Evolutionary conservation across 2,797 vertebrate species (phyloP).

Genomic region (Micrastur ruficollis): DNA sequence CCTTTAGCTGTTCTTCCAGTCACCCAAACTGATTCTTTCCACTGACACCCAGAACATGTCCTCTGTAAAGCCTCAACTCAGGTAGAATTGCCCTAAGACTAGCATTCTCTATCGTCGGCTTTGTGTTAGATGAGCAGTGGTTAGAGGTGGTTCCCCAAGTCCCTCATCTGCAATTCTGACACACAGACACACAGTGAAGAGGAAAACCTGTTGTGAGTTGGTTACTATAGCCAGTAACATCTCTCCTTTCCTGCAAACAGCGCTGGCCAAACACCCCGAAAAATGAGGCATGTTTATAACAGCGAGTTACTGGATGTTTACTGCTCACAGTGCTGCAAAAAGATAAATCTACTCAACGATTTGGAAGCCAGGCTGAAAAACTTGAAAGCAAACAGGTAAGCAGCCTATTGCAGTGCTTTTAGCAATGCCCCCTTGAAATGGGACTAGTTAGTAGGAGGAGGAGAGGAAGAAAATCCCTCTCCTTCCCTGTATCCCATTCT

Average conservation of each 20-base stretch:
- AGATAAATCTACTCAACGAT: conserved; percentile 94
- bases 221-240: conserved; percentile 15
- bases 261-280: conserved; percentile 91
- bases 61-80: not conserved
- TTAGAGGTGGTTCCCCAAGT: not conserved
- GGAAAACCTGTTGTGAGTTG: not conserved
- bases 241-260: conserved; percentile 71
- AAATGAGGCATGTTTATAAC: conserved; percentile 84
- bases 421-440: not conserved
- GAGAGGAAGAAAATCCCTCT: not conserved
- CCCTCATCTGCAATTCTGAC: not conserved
- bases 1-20: not conserved
- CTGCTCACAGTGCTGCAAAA: conserved; percentile 98
- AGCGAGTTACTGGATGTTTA: conserved; percentile 88
- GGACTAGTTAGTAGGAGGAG: not conserved
- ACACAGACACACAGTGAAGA: not conserved
- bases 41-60: not conserved
- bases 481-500: not conserved
- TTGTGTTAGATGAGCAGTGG: not conserved
- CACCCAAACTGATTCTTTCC: not conserved
- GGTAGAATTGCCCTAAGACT: not conserved
- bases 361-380: conserved; percentile 94
- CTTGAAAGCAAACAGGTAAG: conserved; percentile 92
- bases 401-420: not conserved
- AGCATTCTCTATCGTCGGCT: not conserved